Evolutionary conservation across 2,888 invertebrate species (phyloP).

Genomic region (Rhagium mordax): DNA sequence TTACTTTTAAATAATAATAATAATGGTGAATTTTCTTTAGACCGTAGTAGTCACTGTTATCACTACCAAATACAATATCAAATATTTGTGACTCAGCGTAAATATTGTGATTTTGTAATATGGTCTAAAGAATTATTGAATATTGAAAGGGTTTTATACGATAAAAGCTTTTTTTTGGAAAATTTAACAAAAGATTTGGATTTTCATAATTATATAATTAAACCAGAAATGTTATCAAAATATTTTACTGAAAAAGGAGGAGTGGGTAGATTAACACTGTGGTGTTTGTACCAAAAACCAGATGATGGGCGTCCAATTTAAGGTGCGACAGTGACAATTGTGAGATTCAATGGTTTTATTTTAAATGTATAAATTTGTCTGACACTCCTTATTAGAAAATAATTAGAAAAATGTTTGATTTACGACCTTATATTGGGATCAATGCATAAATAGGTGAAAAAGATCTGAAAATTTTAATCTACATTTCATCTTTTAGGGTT

Average conservation of each 20-base stretch:
- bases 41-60: neutral
- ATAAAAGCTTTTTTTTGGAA: neutral
- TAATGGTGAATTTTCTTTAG: neutral
- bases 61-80: too few relatives aligned
- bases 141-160: neutral
- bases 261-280: neutral
- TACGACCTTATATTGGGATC: too few relatives aligned
- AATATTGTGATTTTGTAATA: neutral
- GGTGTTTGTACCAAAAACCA: neutral
- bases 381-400: neutral
- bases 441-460: too few relatives aligned
- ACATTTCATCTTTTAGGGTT: too few relatives aligned
- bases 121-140: neutral
- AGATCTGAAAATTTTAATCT: too few relatives aligned
- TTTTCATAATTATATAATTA: conserved; percentile 4
- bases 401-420: too few relatives aligned
- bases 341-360: conserved; percentile 1
- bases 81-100: neutral
- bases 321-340: conserved; percentile 8
- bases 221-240: neutral
- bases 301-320: conserved; percentile 10
- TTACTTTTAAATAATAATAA: neutral
- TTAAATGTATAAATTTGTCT: neutral
- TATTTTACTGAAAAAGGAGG: neutral
- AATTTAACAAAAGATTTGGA: neutral